Conservation (phyloP, 2,888 invertebrate species). For the Agrotis ipsilon region DNA sequence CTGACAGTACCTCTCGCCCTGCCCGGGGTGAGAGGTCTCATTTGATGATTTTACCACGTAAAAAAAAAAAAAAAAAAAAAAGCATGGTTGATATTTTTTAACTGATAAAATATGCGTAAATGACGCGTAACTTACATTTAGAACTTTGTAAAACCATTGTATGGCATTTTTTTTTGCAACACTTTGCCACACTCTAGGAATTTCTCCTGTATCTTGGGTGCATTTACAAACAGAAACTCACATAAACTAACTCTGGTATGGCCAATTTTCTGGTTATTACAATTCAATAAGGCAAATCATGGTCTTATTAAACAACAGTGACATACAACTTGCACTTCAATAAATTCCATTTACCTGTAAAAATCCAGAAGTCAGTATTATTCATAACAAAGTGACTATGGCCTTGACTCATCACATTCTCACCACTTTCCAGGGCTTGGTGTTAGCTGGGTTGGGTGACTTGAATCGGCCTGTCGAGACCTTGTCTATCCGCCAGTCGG, state of each 20-base stretch:
- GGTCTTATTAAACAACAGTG: not conserved
- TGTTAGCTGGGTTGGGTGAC: constrained; percentile 97
- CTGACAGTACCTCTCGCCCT: too few relatives aligned
- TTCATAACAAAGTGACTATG: constrained; percentile 41
- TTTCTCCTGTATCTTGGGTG: too few relatives aligned
- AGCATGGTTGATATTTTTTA: not conserved
- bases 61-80: too few relatives aligned
- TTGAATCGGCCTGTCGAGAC: constrained; percentile 96
- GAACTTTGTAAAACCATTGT: constrained; percentile 16
- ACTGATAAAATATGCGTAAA: too few relatives aligned
- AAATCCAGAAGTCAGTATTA: constrained; percentile 42
- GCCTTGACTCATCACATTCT: constrained; percentile 58
- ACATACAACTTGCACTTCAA: not conserved
- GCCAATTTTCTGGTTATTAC: too few relatives aligned
- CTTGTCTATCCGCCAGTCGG: constrained; percentile 95
- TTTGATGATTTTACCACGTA: too few relatives aligned
- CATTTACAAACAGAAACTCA: too few relatives aligned
- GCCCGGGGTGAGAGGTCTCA: too few relatives aligned
- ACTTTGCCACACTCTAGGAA: too few relatives aligned
- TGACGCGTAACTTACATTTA: too few relatives aligned
- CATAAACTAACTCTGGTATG: too few relatives aligned
- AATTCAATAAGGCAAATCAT: constrained; percentile 2
- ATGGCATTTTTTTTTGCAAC: too few relatives aligned
- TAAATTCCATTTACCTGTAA: constrained; percentile 3
- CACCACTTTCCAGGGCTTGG: constrained; percentile 93